Conservation (phyloP, 64 coral and sea anemone species). For the Trachythela sp. region DNA sequence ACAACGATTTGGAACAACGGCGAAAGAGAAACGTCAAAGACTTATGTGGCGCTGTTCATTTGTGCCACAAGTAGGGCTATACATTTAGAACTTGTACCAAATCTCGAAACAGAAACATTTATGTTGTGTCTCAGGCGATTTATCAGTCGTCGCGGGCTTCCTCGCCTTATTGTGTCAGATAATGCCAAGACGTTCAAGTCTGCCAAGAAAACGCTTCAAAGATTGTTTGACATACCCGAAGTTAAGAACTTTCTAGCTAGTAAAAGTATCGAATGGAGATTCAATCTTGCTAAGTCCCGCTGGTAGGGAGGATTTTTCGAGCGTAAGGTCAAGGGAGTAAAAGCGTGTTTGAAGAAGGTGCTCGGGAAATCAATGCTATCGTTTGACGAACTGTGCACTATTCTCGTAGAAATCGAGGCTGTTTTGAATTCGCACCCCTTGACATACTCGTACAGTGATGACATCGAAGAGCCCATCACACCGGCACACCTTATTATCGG, state of each 20-base stretch:
- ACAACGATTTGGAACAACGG: not conserved
- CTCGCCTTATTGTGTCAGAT: slow-evolving; percentile 32
- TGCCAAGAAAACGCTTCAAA: too few species aligned
- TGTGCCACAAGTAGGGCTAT: slow-evolving; percentile 24
- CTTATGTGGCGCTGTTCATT: slow-evolving; percentile 26
- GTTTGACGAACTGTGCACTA: slow-evolving; percentile 43
- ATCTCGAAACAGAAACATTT: slow-evolving; percentile 18
- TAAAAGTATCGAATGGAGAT: too few species aligned
- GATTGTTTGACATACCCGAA: too few species aligned
- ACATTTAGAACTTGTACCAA: slow-evolving; percentile 30
- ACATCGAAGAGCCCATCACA: slow-evolving; percentile 25
- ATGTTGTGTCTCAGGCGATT: slow-evolving; percentile 42
- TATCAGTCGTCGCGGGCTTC: slow-evolving; percentile 24
- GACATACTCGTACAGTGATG: slow-evolving; percentile 36
- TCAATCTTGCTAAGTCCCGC: slow-evolving; percentile 21
- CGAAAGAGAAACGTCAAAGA: slow-evolving; percentile 22
- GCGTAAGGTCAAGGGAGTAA: slow-evolving; percentile 25
- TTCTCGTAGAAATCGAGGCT: slow-evolving; percentile 40
- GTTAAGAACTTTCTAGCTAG: too few species aligned
- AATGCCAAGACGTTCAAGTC: slow-evolving; percentile 32
- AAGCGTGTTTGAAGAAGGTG: slow-evolving; percentile 42
- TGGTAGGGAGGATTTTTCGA: slow-evolving; percentile 49
- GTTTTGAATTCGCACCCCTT: slow-evolving; percentile 40
- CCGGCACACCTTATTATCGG: slow-evolving; percentile 29
- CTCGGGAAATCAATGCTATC: slow-evolving; percentile 24